These are phyloP conservation scores for Erynnis tages DNA, from an alignment of 2,888 invertebrate species.

Conservation along the genomic window DNA sequence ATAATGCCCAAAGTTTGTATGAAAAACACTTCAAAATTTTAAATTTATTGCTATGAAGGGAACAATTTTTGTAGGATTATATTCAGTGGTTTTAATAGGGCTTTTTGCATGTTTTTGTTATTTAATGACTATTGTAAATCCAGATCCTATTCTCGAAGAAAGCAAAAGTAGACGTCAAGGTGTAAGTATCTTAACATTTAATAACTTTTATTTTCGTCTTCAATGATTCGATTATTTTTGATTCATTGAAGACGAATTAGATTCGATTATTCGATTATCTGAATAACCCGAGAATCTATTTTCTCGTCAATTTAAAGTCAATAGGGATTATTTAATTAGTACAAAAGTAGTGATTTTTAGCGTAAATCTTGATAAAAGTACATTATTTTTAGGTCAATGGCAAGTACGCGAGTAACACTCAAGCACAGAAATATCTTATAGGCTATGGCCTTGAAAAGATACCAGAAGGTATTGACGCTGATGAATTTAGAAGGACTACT, in stretches of 20 bases:
- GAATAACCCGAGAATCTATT: no score
- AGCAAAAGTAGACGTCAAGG: not conserved
- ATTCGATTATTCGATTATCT: not conserved
- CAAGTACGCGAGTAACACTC: conserved; percentile 27
- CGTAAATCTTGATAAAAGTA: no score
- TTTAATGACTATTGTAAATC: conserved; percentile 49
- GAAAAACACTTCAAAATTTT: not conserved
- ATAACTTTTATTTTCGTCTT: not conserved
- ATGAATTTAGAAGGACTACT: conserved; percentile 19
- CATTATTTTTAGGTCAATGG: conserved; percentile 28
- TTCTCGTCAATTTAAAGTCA: no score
- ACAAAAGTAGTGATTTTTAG: no score
- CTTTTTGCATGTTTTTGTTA: conserved; percentile 41
- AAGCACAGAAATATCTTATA: conserved; percentile 28
- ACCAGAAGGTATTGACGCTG: conserved; percentile 14
- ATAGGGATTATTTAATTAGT: no score
- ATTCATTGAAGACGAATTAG: not conserved
- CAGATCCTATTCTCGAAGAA: conserved; percentile 31
- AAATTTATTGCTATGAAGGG: conserved; percentile 31
- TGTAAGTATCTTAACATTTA: not conserved
- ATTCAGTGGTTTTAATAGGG: conserved; percentile 34
- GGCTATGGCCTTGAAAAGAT: conserved; percentile 39
- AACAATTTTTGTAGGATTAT: conserved; percentile 31
- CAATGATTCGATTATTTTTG: not conserved
- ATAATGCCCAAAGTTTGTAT: no score